Evolutionary conservation across 1,140 invertebrate species (phyloP).

Genomic region (Phymastichus coffea): DNA sequence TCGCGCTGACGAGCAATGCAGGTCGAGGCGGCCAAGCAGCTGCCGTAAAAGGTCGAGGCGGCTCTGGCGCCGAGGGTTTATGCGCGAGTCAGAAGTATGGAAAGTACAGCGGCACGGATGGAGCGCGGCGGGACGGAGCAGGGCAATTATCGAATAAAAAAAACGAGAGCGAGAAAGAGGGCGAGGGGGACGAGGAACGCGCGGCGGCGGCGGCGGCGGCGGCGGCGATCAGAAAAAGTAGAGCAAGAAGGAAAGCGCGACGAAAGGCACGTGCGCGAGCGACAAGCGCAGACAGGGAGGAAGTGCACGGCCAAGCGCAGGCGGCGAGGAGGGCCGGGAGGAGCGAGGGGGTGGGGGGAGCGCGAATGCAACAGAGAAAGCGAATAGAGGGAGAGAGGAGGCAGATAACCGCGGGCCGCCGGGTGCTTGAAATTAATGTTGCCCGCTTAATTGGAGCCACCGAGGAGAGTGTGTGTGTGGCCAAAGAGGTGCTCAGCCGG

Average conservation of each 20-base stretch:
- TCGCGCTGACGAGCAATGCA: no score
- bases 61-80: no score
- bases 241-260: slow-evolving; percentile 11
- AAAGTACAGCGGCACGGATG: neutral
- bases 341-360: slow-evolving; percentile 25
- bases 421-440: slow-evolving; percentile 57
- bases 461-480: slow-evolving; percentile 54
- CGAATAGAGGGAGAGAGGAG: slow-evolving; percentile 35
- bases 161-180: neutral
- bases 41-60: no score
- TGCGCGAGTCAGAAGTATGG: neutral
- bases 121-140: neutral
- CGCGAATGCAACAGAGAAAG: slow-evolving; percentile 29
- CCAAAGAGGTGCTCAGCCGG: slow-evolving; percentile 51
- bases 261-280: slow-evolving; percentile 20
- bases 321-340: slow-evolving; percentile 11
- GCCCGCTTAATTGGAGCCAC: slow-evolving; percentile 56
- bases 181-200: neutral
- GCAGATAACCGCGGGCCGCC: slow-evolving; percentile 47
- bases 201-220: no score
- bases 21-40: no score
- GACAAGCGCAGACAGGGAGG: slow-evolving; percentile 24
- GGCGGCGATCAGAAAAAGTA: slow-evolving; percentile 9
- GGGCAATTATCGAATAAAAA: slow-evolving; percentile 6
- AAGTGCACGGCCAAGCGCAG: slow-evolving; percentile 23